Evolutionary conservation across 2,888 invertebrate species (phyloP).

Genomic region (Liodrosophila aerea): DNA sequence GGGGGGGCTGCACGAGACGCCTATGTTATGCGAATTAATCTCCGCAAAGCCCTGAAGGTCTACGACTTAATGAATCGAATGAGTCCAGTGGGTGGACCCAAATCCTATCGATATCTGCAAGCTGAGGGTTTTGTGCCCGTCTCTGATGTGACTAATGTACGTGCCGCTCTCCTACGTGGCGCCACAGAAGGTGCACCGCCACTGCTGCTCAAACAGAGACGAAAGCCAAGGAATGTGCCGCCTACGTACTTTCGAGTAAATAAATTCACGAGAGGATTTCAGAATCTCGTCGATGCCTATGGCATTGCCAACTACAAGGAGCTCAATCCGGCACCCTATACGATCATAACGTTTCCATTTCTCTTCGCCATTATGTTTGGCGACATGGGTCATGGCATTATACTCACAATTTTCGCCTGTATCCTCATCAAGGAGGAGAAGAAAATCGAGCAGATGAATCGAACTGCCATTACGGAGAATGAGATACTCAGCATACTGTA

Average conservation of each 20-base stretch:
- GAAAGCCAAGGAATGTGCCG: slow-evolving; percentile 16
- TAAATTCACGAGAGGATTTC: slow-evolving; percentile 94
- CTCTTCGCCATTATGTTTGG: slow-evolving; percentile 98
- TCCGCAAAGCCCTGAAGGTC: slow-evolving; percentile 92
- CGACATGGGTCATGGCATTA: slow-evolving; percentile 93
- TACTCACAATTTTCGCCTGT: slow-evolving; percentile 90
- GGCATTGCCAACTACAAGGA: slow-evolving; percentile 96
- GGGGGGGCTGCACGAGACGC: slow-evolving; percentile 47
- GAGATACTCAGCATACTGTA: slow-evolving; percentile 98
- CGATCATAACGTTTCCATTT: slow-evolving; percentile 96
- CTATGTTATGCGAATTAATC: slow-evolving; percentile 89
- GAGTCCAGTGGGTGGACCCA: slow-evolving; percentile 88
- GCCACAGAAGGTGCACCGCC: slow-evolving; percentile 85
- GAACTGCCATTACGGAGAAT: slow-evolving; percentile 84
- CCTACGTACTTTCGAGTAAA: slow-evolving; percentile 96
- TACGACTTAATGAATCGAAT: slow-evolving; percentile 95
- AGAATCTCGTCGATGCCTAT: slow-evolving; percentile 92
- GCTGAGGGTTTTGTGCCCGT: slow-evolving; percentile 94
- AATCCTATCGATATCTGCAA: slow-evolving; percentile 89
- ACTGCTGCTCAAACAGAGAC: slow-evolving; percentile 84
- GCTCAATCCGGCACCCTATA: slow-evolving; percentile 94
- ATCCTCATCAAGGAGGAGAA: slow-evolving; percentile 92
- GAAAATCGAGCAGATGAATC: slow-evolving; percentile 84
- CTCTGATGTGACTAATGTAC: slow-evolving; percentile 87
- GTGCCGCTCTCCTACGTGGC: slow-evolving; percentile 86